phyloP scores from a whole-genome alignment of 2,888 invertebrate genomes.

The Isotomurus palustris region DNA sequence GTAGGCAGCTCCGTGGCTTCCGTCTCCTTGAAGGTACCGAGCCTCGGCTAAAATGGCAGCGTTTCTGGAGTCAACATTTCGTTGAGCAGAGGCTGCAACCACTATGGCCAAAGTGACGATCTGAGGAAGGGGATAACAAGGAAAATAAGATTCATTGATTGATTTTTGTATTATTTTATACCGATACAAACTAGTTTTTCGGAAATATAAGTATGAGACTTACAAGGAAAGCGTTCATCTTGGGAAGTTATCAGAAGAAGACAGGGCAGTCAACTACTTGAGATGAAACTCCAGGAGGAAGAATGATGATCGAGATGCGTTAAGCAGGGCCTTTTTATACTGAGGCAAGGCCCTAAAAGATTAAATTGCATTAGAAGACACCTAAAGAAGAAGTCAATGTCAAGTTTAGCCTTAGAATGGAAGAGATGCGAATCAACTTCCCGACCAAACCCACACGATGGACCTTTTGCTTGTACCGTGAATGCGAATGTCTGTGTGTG shows the following conservation, averaged over 20 bases:
- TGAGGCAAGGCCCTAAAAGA: too few species aligned
- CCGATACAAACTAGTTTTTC: background rate
- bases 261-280: slow-evolving; percentile 7
- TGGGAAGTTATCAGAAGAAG: slow-evolving; percentile 11
- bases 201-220: too few species aligned
- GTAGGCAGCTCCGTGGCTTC: slow-evolving; percentile 78
- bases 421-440: too few species aligned
- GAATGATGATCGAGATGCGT: slow-evolving; percentile 35
- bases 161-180: too few species aligned
- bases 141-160: too few species aligned
- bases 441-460: too few species aligned
- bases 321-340: slow-evolving; percentile 33
- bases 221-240: slow-evolving; percentile 42
- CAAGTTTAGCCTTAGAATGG: too few species aligned
- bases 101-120: slow-evolving; percentile 44
- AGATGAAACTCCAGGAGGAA: slow-evolving; percentile 37
- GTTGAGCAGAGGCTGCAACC: slow-evolving; percentile 60
- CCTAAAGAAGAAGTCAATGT: too few species aligned
- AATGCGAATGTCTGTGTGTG: too few species aligned
- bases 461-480: too few species aligned
- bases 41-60: slow-evolving; percentile 81
- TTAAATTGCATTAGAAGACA: too few species aligned
- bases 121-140: too few species aligned
- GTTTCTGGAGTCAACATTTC: slow-evolving; percentile 65
- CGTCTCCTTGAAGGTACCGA: slow-evolving; percentile 74